Percentiles rank a stretch among this genome's conserved stretches.
Conservation (phyloP, 2,797 vertebrate species). For the Sylvia borin region DNA sequence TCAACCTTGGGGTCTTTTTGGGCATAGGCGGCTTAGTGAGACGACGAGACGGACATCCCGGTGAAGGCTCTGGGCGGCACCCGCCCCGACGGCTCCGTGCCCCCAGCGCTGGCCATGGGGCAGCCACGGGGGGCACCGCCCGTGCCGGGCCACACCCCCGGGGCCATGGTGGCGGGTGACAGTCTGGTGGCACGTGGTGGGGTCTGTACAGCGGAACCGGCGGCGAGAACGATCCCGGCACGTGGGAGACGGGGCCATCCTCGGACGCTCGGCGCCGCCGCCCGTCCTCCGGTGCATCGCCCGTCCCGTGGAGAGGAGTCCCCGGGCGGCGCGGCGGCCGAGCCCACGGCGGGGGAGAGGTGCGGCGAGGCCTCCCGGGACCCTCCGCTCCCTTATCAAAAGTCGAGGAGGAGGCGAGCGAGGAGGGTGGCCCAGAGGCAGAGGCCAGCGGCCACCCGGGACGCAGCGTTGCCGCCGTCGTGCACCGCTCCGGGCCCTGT, state of each 20-base stretch:
- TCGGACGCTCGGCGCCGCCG: constrained; percentile 1
- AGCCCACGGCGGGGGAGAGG: constrained; percentile 80
- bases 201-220: constrained; percentile 62
- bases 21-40: constrained; percentile 30
- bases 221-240: constrained; percentile 44
- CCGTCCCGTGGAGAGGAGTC: constrained; percentile 28
- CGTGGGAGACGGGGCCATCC: constrained; percentile 39
- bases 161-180: neutral
- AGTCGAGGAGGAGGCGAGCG: constrained; percentile 87
- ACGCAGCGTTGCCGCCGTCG: constrained; percentile 85
- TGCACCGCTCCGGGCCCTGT: constrained; percentile 93
- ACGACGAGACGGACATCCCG: neutral
- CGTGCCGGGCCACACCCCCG: neutral
- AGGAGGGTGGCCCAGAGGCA: constrained; percentile 85
- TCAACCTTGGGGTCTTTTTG: constrained; percentile 7
- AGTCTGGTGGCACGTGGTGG: constrained; percentile 40
- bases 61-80: neutral
- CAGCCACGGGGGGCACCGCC: neutral
- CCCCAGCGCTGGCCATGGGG: neutral
- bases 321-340: constrained; percentile 68
- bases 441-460: constrained; percentile 81
- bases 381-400: constrained; percentile 88
- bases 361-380: constrained; percentile 70
- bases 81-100: neutral
- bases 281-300: constrained; percentile 33